Conservation (phyloP, 2,113 vertebrate genomes). For the Nibea albiflora region DNA sequence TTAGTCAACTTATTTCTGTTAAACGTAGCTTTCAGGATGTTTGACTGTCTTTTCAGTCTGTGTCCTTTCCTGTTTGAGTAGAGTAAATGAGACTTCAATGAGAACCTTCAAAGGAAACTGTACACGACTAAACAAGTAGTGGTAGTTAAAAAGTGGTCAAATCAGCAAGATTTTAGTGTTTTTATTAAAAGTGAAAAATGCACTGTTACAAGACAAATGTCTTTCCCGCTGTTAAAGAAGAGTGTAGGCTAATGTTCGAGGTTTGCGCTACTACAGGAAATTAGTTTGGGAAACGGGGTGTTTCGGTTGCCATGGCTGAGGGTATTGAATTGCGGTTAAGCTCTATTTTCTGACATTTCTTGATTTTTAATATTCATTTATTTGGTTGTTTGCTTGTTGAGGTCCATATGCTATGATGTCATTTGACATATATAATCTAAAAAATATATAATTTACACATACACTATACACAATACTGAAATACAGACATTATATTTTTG, state of each 20-base stretch:
- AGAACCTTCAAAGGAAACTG: not conserved
- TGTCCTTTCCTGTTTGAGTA: not conserved
- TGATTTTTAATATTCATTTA: too few relatives aligned
- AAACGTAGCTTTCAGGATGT: not conserved
- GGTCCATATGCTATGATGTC: too few relatives aligned
- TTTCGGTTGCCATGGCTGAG: too few relatives aligned
- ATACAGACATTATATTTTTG: not conserved
- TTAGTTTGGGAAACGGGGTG: too few relatives aligned
- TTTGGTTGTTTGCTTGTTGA: not conserved
- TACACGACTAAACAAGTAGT: not conserved
- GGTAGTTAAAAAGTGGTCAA: too few relatives aligned
- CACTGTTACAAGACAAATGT: too few relatives aligned
- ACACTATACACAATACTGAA: too few relatives aligned
- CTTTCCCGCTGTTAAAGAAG: too few relatives aligned
- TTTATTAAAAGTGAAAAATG: not conserved
- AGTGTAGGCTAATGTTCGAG: too few relatives aligned
- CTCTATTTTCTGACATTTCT: not conserved
- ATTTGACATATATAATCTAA: not conserved
- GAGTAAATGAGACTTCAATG: not conserved
- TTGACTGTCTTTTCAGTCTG: not conserved
- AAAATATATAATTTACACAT: not conserved
- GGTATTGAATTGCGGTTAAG: not conserved
- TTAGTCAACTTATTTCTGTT: not conserved
- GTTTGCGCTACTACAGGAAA: too few relatives aligned
- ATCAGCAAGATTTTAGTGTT: not conserved